Base-by-base conservation (phyloP, 2,888 invertebrate species). In the Drosophila trichaetosa region DNA sequence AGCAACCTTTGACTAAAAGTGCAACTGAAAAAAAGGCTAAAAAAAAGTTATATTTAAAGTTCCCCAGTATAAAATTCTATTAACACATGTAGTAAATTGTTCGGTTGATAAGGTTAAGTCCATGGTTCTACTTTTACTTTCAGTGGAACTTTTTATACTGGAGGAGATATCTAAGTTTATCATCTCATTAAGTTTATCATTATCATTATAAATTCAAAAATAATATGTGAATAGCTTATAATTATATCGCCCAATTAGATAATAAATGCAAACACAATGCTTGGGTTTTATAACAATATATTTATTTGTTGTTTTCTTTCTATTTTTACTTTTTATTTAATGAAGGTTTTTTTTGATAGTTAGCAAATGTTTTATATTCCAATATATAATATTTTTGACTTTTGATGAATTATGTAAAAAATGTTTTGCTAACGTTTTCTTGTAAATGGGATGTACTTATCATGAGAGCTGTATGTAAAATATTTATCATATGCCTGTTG, bases 281-380 rank as follows among this genome's bases (percentile, higher is more conserved):
- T 57, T 74, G 71, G 73, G 68, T 85, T 84, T 80, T 87, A 87
- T 87, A 84, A 84, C 87, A 84, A 87, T 87, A 82, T 83, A 78
- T 87, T 82, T 87, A 87, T 83, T 86, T 85, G 63, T 82, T 67
- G 61, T 80, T 78, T 76, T 69, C 54, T n/a, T 49, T 52, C 57
- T 69, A 57, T 53, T 49, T 42, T 64, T 42, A 36, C 57, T 65
- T 70, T 60, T 60, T 59, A 36, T 82, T 76, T 73, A 51, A 34
- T 72, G 49, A 66, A 42, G 62, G 51, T 65, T 79, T 27, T 57
- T 61, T 27, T 27, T 58, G 69, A 69, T 65, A 57, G 64, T 69
- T 80, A 69, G 76, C 58, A 80, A 80, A 38, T 72, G 52, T 76
- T 80, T 73, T 58, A 73, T 83, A 71, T 86, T 71, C 83, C 83